Evolutionary conservation across 2,113 vertebrate genomes (phyloP).

Genomic region (Turdus rufiventris): DNA sequence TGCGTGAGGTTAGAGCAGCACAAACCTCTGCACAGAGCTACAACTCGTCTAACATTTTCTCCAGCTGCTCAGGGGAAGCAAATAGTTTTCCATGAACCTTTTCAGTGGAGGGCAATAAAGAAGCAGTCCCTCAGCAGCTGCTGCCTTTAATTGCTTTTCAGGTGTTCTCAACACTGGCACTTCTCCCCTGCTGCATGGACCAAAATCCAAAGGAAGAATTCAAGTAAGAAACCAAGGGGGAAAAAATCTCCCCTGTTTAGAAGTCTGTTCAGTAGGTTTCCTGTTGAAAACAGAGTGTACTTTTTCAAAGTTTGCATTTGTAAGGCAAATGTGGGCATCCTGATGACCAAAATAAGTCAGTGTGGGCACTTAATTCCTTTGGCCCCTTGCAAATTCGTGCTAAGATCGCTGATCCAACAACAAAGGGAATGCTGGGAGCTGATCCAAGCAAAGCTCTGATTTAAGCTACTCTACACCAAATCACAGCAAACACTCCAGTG

Average conservation of each 20-base stretch:
- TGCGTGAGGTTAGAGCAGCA: neutral
- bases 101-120: slow-evolving; percentile 41
- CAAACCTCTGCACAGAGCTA: neutral
- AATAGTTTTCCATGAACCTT: slow-evolving; percentile 52
- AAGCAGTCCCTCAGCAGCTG: slow-evolving; percentile 34
- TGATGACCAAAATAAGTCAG: neutral
- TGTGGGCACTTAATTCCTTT: neutral
- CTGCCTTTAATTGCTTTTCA: slow-evolving; percentile 39
- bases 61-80: slow-evolving; percentile 30
- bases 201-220: neutral
- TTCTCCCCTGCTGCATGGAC: neutral
- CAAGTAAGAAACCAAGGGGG: neutral
- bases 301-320: neutral
- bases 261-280: neutral
- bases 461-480: neutral
- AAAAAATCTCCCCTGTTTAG: neutral
- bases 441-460: neutral
- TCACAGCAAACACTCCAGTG: neutral
- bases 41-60: slow-evolving; percentile 20
- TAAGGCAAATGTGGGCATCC: neutral
- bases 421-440: neutral
- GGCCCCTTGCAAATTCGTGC: neutral
- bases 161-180: neutral
- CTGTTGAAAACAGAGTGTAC: neutral
- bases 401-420: neutral